Base-by-base conservation (phyloP, 2,888 invertebrate species). In the Strigamia transsilvanica region DNA sequence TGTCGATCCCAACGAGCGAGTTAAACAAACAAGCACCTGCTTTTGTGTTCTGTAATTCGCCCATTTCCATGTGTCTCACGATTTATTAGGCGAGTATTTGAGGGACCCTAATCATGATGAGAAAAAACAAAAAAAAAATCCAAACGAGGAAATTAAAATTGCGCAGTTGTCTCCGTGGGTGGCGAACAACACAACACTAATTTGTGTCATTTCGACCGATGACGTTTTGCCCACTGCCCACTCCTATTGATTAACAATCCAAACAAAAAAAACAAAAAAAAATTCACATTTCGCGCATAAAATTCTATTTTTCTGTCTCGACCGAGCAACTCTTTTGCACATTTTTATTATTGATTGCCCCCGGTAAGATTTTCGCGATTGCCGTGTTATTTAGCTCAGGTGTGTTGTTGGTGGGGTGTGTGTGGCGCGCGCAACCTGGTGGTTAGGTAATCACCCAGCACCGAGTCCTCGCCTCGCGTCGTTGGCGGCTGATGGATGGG, bases 401-500 rank as follows among this genome's bases (percentile, higher is more conserved):
- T 66, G 66, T 78, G 79, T 79, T 79, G 79, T 79, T 42, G 79
- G 66, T 27, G 66, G 66, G 66, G 66, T 27, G 66, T 66, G 66
- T 66, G 66, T 66, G 66, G 66, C 66, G 66, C 66, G 66, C 66
- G 66, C 66, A 66, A 66, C 66, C 66, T 66, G 66, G 66, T 66
- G 66, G 66, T 66, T 66, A 66, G 66, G 66, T 66, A 66, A 66
- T 66, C 66, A 66, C 66, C 66, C 66, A 66, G 66, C 66, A 66
- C 66, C 27, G 66, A 66, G 66, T 66, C 66, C 32, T 66, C 66
- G 66, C 66, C 66, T 66, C 66, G 66, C 66, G 66, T 66, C 66
- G 66, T 66, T 66, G 66, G 66, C 66, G 66, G 66, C 66, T 41
- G 79, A 79, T 79, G 79, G 79, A 79, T 79, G 79, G 79, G 41